Conservation (phyloP, 2,113 vertebrate species). For the Grallaria varia region DNA sequence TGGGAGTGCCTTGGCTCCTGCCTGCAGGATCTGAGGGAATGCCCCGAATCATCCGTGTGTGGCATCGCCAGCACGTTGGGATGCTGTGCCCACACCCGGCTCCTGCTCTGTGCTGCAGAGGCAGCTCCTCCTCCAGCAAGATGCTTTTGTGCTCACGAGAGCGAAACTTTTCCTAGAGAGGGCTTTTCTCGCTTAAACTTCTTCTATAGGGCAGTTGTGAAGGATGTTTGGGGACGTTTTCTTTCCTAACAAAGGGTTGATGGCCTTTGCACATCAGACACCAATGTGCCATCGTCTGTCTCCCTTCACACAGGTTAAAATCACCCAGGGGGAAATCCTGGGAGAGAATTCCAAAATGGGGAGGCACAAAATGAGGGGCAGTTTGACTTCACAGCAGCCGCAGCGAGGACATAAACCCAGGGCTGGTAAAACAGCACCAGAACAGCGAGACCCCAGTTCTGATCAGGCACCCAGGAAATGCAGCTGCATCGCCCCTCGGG, state of each 20-base stretch:
- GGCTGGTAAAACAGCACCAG: neutral
- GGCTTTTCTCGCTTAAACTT: neutral
- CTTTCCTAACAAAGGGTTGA: neutral
- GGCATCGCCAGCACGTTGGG: neutral
- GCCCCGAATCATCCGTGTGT: fast-evolving
- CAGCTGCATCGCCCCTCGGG: neutral
- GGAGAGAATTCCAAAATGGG: neutral
- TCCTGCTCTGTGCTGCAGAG: neutral
- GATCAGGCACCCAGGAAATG: neutral
- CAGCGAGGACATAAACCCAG: fast-evolving
- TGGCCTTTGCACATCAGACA: neutral
- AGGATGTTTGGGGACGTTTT: neutral
- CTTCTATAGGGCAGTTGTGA: neutral
- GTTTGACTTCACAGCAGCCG: neutral
- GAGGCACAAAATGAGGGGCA: neutral
- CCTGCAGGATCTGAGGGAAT: neutral
- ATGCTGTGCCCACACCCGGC: fast-evolving
- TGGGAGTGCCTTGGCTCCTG: neutral
- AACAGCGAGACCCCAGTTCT: neutral
- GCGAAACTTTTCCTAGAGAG: neutral
- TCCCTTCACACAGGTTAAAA: neutral
- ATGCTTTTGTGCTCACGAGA: fast-evolving
- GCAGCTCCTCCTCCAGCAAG: neutral
- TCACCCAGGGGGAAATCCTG: neutral
- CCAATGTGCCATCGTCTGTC: neutral